phyloP scores from a whole-genome alignment of 2,797 vertebrate genomes.

The Jordanella pulchra region DNA sequence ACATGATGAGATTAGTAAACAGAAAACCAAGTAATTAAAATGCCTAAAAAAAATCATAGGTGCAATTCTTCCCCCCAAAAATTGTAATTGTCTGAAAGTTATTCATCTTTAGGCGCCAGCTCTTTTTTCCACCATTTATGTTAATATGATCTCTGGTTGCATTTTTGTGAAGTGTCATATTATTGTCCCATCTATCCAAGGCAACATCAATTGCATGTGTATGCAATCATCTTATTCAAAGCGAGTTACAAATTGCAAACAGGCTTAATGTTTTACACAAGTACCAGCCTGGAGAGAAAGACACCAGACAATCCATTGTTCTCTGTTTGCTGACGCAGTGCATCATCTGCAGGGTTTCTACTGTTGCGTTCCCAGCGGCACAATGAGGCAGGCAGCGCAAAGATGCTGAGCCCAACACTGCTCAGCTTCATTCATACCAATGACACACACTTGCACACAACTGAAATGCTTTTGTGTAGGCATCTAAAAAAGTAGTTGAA shows the following conservation, averaged over 20 bases:
- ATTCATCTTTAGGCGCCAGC: not conserved
- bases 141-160: not conserved
- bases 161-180: not conserved
- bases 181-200: not conserved
- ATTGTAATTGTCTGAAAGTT: too few species aligned
- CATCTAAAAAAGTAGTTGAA: conserved; percentile 8
- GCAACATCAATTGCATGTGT: not conserved
- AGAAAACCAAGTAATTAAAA: not conserved
- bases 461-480: conserved; percentile 2
- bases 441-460: not conserved
- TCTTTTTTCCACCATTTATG: not conserved
- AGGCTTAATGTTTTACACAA: conserved; percentile 44
- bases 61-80: not conserved
- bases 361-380: conserved; percentile 45
- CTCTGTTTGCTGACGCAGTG: conserved; percentile 16
- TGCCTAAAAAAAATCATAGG: not conserved
- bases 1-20: not conserved
- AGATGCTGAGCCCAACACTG: conserved; percentile 14
- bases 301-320: conserved; percentile 16
- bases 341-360: conserved; percentile 31
- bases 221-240: conserved; percentile 18
- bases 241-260: conserved; percentile 28
- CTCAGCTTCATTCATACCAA: not conserved
- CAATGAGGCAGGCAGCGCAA: conserved; percentile 3
- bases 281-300: conserved; percentile 31